phyloP scores from a whole-genome alignment of 2,797 vertebrate genomes.

The Spatula clypeata region DNA sequence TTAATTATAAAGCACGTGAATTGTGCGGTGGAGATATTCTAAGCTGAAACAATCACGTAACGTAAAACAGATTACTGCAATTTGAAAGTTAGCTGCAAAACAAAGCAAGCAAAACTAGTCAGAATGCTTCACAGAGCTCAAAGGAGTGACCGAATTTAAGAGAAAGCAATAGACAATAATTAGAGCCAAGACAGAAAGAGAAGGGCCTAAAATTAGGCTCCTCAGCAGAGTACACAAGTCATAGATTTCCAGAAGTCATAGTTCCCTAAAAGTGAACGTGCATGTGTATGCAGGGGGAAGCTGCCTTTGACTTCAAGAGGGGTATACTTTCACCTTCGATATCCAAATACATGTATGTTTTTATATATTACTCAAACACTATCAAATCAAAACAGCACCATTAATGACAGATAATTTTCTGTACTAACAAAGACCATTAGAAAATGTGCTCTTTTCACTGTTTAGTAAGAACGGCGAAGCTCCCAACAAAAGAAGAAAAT shows the following conservation, averaged over 20 bases:
- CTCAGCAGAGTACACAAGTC: neutral
- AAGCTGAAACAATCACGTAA: constrained; percentile 4
- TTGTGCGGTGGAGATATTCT: neutral
- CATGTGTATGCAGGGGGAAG: rapidly evolving
- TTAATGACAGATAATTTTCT: neutral
- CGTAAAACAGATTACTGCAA: neutral
- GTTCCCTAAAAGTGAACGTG: neutral
- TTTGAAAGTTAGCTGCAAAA: constrained; percentile 29
- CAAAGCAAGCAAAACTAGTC: constrained; percentile 5
- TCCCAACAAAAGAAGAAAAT: neutral
- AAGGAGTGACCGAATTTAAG: neutral
- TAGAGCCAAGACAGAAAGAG: neutral
- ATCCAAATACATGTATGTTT: neutral
- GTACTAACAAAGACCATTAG: neutral
- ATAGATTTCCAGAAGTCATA: neutral
- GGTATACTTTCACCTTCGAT: neutral
- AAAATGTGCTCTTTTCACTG: neutral
- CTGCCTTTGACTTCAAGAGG: neutral
- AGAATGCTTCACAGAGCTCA: constrained; percentile 8
- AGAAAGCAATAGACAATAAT: neutral
- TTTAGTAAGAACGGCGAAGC: neutral
- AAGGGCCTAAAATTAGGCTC: neutral
- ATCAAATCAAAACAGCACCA: neutral
- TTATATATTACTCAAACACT: neutral
- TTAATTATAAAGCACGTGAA: neutral